Base-by-base conservation (phyloP, 2,888 invertebrate genomes). In the Thyatira batis region DNA sequence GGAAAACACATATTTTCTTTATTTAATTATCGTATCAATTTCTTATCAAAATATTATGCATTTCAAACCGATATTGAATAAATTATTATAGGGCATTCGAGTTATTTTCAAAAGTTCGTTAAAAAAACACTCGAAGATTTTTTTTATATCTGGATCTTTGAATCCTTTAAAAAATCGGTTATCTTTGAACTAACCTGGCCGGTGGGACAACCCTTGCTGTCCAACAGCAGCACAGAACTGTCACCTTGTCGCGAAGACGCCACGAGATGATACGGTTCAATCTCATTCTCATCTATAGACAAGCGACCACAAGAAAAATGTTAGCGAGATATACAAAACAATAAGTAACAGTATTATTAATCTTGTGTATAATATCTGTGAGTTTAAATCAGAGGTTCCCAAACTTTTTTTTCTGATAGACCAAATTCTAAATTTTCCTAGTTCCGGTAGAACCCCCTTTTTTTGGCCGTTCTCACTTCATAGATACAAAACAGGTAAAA, bases 141-240 rank as follows among this genome's bases (percentile, higher is more conserved):
- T 10, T 30, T 30, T 10, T 2, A 2, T 11, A 11, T 3, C 30
- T 11, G 1, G 11, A 11, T 11, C 30, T 10, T 2, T 30, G 30
- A 30, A 30, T 30, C 3, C n/a, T 23, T 23, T 23, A 23, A 4
- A 23, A 6, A 4, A 23, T 3, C 6, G 6, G 23, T 13, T 33
- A 33, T 39, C 4, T 30, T 10, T 13, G 20, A 25, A 30, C 45
- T 52, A 61, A 90, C 91, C 65, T 93, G 89, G 71, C 97, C 96
- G 0, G 95, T 95, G 0, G 97, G 96, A 79, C 98, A 98, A 1
- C 97, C 97, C 51, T 93, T 86, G 60, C 95, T 95, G 72, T 97
- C 97, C 50, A 97, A 89, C 0, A 97, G 84, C 8, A 96, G 90
- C 28, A 95, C 94, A 0, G 96, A 95, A 71, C 96, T 95, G 64